Base-by-base conservation (phyloP, 1,140 invertebrate species). In the Bombus breviceps region DNA sequence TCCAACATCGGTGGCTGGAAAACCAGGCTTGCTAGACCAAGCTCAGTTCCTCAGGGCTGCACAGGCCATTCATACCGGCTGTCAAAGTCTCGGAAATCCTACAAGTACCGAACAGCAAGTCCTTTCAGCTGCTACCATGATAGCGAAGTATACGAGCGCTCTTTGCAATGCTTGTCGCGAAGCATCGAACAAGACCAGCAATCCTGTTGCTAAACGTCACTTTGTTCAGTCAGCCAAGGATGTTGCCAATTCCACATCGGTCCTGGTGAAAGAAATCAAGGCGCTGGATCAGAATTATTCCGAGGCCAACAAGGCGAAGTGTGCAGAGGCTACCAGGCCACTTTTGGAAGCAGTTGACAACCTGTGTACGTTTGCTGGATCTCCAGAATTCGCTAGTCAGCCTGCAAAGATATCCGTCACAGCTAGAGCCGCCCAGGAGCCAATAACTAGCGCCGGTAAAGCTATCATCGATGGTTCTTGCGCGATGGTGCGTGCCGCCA, bases 171-270 rank as follows among this genome's bases (percentile, higher is more conserved):
- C 98, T 47, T 99, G 99, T 93, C 96, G 99, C 34, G 96, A 97
- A 5, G 99, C 99, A 0, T 99, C 98, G 25, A 97, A 98, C 74
- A 98, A 98, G 94, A 99, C 98, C 6, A 97, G 96, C 76, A 99
- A 99, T 95, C 98, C 99, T 1, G 98, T 98, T 37, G 98, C 98
- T 64, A 99, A 99, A 94, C 95, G 98, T 85, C 98, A 99, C 93
- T 99, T 99, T 94, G 99, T 99, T 32, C 98, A 99, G 93, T 98
- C 98, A 85, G 99, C 99, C 41, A 99, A 99, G 94, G 98, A 99
- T 93, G 98, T 99, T 2, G 99, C 99, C 37, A 99, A 99, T 94
- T 98, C 98, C 8, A 99, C 99, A 6, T 98, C 99, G 1, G 97
- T 97, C 89, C 96, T 99, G 12, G 99, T 99, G 2, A 98, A 98